Evolutionary conservation across 2,113 vertebrate species (phyloP).

Genomic region (Takifugu bimaculatus): DNA sequence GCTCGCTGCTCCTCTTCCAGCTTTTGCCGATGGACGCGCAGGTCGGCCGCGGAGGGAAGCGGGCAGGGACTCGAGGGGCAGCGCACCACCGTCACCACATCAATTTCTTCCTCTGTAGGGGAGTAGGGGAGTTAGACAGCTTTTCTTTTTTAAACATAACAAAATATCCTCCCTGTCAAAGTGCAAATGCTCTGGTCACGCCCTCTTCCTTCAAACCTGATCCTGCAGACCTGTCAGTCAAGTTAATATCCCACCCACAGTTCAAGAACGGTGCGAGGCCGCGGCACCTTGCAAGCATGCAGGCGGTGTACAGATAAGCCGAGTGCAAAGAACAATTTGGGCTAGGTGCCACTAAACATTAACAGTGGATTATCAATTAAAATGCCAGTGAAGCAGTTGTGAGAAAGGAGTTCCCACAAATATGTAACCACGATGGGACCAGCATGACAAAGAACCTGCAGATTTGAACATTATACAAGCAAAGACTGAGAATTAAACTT

Average conservation of each 20-base stretch:
- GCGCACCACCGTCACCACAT: constrained; percentile 74
- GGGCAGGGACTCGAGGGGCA: constrained; percentile 49
- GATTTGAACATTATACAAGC: not conserved
- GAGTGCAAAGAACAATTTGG: constrained; percentile 26
- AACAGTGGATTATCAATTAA: constrained; percentile 22
- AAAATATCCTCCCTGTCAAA: no score
- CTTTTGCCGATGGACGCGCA: constrained; percentile 40
- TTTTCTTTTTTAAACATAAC: not conserved
- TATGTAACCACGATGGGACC: not conserved
- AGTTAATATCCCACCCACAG: constrained; percentile 6
- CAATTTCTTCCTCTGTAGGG: constrained; percentile 77
- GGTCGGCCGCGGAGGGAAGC: constrained; percentile 14
- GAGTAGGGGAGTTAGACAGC: not conserved
- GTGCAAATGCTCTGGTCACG: not conserved
- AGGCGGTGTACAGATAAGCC: constrained; percentile 16
- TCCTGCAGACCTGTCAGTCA: constrained; percentile 25
- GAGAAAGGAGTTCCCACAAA: constrained; percentile 19
- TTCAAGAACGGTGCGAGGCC: not conserved
- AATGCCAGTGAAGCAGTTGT: not conserved
- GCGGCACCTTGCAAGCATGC: constrained; percentile 9
- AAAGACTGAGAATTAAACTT: not conserved
- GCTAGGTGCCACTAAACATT: constrained; percentile 36
- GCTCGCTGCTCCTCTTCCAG: constrained; percentile 52
- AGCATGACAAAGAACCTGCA: not conserved
- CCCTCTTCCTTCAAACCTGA: constrained; percentile 15